Evolutionary conservation across 2,797 vertebrate genomes (phyloP), one percentile per base, ranked within the genome.

Genomic region (Australoheros facetus): DNA sequence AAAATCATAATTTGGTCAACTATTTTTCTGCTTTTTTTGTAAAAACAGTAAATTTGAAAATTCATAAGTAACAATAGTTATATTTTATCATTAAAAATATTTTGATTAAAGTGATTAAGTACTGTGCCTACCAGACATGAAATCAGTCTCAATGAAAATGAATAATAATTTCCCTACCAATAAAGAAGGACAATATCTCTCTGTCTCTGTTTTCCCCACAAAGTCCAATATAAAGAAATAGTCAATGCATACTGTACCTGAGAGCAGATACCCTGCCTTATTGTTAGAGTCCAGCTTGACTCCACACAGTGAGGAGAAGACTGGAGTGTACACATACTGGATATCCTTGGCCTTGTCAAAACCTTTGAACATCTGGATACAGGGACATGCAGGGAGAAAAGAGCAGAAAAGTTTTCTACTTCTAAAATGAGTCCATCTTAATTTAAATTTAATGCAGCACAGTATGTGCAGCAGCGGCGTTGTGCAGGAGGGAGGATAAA

Each of bases 341-440:
- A 99, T 95, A 71, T 97, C 96, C 87, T 97, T 97, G 81, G 96
- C 90, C 87, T 96, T 97, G 89, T 98, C 96, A 89, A 97, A 98
- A 45, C 97, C 98, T 95, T 99, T 99, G 88, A 98, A 98, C 96
- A 98, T 97, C 98, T 99, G 94, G 91, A 85, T 58, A 79, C 21
- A 81, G 23, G 80, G 7, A 80, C 5, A 84, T 4, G 28, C 34
- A 81, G 8, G 28, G 8, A 21, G 26, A 78, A 45, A 39, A 54
- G 51, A 62, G n/a, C 9, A 4, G 28, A 64, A 21, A 60, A 4
- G 6, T 55, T 34, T 73, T 69, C 2, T 12, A 21, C 37, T 34
- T 37, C 23, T 13, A 16, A n/a, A 66, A 56, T 17, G 7, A 56
- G 4, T 9, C 12, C 26, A 10, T 8, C 11, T 3, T 51, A 12